phyloP scores from a whole-genome alignment of 2,888 invertebrate genomes.

The Mesorhabditis spiculigera region DNA sequence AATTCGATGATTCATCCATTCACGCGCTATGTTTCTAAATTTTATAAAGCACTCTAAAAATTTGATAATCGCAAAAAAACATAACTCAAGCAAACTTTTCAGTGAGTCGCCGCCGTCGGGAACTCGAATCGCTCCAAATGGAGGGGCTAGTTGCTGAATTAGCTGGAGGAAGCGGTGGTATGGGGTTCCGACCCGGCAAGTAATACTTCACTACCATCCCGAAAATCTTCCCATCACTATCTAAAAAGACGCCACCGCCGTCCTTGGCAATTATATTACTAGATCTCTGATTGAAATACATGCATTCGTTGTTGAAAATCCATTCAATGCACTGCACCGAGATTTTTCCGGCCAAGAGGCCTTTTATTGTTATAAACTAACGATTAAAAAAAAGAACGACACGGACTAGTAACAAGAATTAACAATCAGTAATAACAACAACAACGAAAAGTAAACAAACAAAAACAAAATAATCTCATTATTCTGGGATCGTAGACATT shows the following conservation, averaged over 20 bases:
- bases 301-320: too few relatives aligned
- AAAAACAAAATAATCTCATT: too few relatives aligned
- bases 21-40: not conserved
- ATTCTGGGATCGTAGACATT: too few relatives aligned
- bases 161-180: not conserved
- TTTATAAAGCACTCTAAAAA: constrained; percentile 2
- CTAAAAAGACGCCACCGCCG: not conserved
- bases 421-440: too few relatives aligned
- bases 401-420: too few relatives aligned
- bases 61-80: not conserved
- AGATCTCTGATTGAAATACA: too few relatives aligned
- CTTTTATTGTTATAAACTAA: too few relatives aligned
- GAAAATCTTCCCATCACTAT: constrained; percentile 1
- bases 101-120: constrained; percentile 3
- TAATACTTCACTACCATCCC: not conserved
- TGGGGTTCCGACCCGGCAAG: constrained; percentile 3
- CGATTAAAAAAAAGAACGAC: too few relatives aligned
- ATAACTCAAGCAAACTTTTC: not conserved
- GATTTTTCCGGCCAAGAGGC: too few relatives aligned
- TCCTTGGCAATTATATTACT: too few relatives aligned
- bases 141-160: not conserved
- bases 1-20: constrained; percentile 1
- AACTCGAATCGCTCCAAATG: not conserved
- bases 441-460: too few relatives aligned
- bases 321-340: too few relatives aligned